Base-by-base conservation (phyloP, 2,797 vertebrate genomes). In the Dipus sagitta region DNA sequence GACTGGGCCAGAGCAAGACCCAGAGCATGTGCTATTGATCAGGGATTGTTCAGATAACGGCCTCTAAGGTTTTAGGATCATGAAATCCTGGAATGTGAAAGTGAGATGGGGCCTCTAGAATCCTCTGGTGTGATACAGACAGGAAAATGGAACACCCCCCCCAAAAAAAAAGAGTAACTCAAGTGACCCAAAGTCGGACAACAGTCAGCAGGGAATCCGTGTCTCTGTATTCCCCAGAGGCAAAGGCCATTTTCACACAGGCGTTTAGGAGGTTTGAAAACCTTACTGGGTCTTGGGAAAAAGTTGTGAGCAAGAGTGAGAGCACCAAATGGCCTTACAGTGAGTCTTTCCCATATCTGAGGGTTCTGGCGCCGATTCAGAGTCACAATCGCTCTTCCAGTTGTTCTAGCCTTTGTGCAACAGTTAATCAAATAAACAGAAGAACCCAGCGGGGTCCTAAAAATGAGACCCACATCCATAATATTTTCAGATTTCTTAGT, bases 341-440 rank as follows among this genome's bases (percentile, higher is more conserved):
- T 93, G 64, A 90, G 62, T 81, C 83, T 47, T 90, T 26, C 62
- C 90, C 80, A 17, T 91, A 90, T 94, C 38, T 77, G 76, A 88
- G 92, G 77, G 42, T 90, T 92, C 88, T 92, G 96, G 90, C 94
- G 3, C 23, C 0, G 18, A 72, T 65, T 96, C 94, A 82, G 86
- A 81, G 38, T 75, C 88, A 88, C 64, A 78, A 9, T 88, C 78
- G 76, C 88, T 93, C 87, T 81, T 88, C 85, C 85, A 80, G 79
- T 93, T 75, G 83, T 30, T 72, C 94, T 42, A 94, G 88, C 2
- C 4, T 96, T 95, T 95, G 88, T 95, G 92, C 77, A 93, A 90
- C 80, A 75, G 68, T 91, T 79, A 94, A 92, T 95, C 86, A 89
- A 28, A 95, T 94, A 94, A 93, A 94, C 91, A 94, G 93, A 91